Base-by-base conservation (phyloP, 53 echinoderm and acorn worm species). In the Stichopus horrens region DNA sequence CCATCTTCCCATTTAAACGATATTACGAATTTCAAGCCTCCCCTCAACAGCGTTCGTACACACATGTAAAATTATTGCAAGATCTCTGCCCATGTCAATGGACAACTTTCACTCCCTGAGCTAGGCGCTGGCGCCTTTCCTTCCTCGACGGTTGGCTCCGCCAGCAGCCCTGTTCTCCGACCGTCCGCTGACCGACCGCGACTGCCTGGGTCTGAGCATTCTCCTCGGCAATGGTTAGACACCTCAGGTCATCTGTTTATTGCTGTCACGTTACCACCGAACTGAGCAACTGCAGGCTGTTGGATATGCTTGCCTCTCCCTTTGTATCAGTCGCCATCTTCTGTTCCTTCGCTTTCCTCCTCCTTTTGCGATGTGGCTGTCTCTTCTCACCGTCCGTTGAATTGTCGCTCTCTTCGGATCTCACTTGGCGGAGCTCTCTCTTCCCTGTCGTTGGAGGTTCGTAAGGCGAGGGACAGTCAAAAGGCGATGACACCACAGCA, bases 381-480 rank as follows among this genome's bases (percentile, higher is more conserved):
- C 55, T n/a, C 57, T 87, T 74, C 75, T 87, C 87, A 18, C 75
- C 87, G 54, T 87, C 87, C 0, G 55, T 6, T 18, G 87, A 87
- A 74, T 53, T 73, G 75, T 74, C 74, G 55, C 74, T 87, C 8
- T 54, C 77, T 10, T 87, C 87, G 7, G 75, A 87, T 23, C 75
- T 87, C 10, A 87, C 87, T 4, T 74, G 52, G 74, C 85, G 52
- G 14, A 63, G 66, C 68, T 85, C 85, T 52, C 85, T 85, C 85
- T 85, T 85, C 52, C 52, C 85, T 7, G 23, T 11, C 21, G 52
- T 67, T 7, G 37, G 37, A 10, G 53, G 53, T 11, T 9, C 54
- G 16, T 81, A 56, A 0, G 85, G 85, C 10, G 85, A 85, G 14
- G 85, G 85, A 52, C 85, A 52, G 37, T 65, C 85, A 51, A 85